Evolutionary conservation across 2,888 invertebrate species (phyloP).

Genomic region (Chymomyza amoena): DNA sequence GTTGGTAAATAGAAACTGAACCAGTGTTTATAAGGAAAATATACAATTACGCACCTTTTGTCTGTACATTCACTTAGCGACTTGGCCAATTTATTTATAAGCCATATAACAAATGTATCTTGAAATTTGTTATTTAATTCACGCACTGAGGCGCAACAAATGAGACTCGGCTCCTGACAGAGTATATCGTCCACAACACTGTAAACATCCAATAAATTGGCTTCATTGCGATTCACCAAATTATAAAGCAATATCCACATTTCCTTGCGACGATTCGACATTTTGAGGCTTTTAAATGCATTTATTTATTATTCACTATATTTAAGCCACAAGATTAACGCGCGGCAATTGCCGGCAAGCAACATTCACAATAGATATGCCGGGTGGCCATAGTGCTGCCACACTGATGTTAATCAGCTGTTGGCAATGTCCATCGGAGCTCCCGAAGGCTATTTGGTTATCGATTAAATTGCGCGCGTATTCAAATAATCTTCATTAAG

Average conservation of each 20-base stretch:
- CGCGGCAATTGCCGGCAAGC: background rate
- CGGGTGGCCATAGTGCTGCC: background rate
- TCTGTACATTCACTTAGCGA: constrained; percentile 39
- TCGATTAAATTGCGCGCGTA: background rate
- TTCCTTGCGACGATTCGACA: constrained; percentile 73
- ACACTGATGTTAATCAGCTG: background rate
- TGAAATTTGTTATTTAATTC: constrained; percentile 62
- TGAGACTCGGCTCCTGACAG: constrained; percentile 73
- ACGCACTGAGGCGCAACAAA: constrained; percentile 55
- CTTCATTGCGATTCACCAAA: constrained; percentile 65
- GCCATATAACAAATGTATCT: constrained; percentile 68
- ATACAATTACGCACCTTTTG: constrained; percentile 40
- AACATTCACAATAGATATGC: background rate
- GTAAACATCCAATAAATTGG: constrained; percentile 58
- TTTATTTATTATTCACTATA: background rate
- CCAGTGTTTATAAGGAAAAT: background rate
- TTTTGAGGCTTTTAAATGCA: constrained; percentile 17
- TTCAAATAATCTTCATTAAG: no score
- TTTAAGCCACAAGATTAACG: background rate
- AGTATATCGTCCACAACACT: constrained; percentile 70
- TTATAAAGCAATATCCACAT: constrained; percentile 76
- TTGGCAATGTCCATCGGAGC: background rate
- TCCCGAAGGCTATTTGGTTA: background rate
- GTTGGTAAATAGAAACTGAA: constrained; percentile 4
- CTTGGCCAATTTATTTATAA: constrained; percentile 67